These are phyloP conservation scores for Rhea pennata DNA, from an alignment of 2,113 vertebrate species.

Conservation along the genomic window DNA sequence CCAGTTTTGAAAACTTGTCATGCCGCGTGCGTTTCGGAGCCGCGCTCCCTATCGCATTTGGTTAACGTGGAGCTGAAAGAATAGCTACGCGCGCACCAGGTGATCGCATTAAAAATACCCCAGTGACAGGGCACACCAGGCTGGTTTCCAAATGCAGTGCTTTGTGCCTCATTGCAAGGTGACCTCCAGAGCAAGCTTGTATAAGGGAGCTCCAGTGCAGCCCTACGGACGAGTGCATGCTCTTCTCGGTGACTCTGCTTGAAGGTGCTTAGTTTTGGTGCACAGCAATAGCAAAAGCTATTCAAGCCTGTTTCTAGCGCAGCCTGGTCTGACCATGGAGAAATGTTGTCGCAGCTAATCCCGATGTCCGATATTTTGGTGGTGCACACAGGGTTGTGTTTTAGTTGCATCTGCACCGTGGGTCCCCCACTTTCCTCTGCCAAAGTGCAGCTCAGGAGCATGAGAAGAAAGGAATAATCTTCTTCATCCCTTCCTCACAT, in stretches of 20 bases:
- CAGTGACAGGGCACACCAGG: neutral
- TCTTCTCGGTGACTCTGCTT: neutral
- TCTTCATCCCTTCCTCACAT: neutral
- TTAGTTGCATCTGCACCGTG: fast-evolving
- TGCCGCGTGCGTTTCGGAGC: neutral
- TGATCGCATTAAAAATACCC: neutral
- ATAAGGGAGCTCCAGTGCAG: neutral
- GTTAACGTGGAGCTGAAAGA: neutral
- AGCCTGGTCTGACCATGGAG: neutral
- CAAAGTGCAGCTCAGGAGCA: neutral
- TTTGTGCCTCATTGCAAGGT: neutral
- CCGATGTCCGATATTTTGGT: neutral
- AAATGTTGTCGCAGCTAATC: neutral
- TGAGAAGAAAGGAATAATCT: neutral
- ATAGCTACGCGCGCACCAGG: neutral
- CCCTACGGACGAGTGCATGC: neutral
- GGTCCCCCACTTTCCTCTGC: neutral
- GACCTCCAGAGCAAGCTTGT: neutral
- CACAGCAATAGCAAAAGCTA: neutral
- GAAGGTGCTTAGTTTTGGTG: neutral
- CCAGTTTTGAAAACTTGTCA: slow-evolving; percentile 9
- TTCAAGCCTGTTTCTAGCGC: neutral
- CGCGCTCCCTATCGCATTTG: neutral
- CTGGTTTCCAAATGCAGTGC: neutral
- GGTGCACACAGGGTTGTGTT: neutral